Percentiles rank a stretch among this genome's conserved stretches.
Conservation (phyloP, 1,140 invertebrate species). For the Bombyx mori region ASM3026992v2 NC_085109.1:7055501-7056000, state of each 20-base stretch:
- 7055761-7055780: too few species aligned
- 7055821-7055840: too few species aligned
- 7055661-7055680: constrained; percentile 52
- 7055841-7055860: too few species aligned
- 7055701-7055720: constrained; percentile 21
- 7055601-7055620: constrained; percentile 67
- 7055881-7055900: too few species aligned
- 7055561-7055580: constrained; percentile 37
- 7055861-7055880: too few species aligned
- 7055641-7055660: constrained; percentile 52
- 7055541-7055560: constrained; percentile 49
- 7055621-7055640: constrained; percentile 57
- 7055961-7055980: too few species aligned
- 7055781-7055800: too few species aligned
- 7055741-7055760: constrained; percentile 6
- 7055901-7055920: too few species aligned
- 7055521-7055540: constrained; percentile 59
- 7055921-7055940: too few species aligned
- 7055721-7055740: constrained; percentile 7
- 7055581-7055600: constrained; percentile 52
- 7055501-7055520: constrained; percentile 35
- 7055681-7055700: constrained; percentile 33
- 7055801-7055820: too few species aligned
- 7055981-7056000: too few species aligned
- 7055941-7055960: too few species aligned